Conservation (phyloP, 2,797 vertebrate species). For the Halcyon leucocephala region DNA sequence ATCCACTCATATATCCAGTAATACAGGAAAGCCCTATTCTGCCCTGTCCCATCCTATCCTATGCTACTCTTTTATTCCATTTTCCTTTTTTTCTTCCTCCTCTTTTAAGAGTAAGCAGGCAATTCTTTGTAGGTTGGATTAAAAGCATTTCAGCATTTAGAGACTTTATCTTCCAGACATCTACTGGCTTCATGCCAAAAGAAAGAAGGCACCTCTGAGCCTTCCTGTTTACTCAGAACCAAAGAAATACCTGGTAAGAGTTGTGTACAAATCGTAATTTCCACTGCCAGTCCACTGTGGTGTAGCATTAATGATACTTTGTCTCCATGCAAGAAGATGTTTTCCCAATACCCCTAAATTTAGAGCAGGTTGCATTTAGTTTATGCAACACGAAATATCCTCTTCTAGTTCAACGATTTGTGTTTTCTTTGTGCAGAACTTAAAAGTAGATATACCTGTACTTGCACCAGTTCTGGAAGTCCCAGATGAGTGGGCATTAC, state of each 20-base stretch:
- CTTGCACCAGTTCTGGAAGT: constrained; percentile 19
- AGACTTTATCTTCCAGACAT: constrained; percentile 38
- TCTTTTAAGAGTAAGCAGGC: background rate
- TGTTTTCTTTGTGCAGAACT: constrained; percentile 36
- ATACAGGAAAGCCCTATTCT: background rate
- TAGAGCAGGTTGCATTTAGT: constrained; percentile 43
- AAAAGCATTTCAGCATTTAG: constrained; percentile 38
- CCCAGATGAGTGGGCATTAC: constrained; percentile 16
- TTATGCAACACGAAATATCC: constrained; percentile 44
- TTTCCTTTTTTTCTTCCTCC: background rate
- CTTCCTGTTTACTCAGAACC: constrained; percentile 22
- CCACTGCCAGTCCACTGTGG: background rate
- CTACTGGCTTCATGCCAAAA: constrained; percentile 39
- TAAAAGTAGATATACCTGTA: constrained; percentile 27
- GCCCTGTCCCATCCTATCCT: background rate
- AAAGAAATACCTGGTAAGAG: constrained; percentile 37
- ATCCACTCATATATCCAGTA: background rate
- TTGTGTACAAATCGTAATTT: background rate
- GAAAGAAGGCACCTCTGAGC: constrained; percentile 17
- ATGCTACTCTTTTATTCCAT: background rate
- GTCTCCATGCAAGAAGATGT: constrained; percentile 33
- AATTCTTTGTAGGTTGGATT: constrained; percentile 54
- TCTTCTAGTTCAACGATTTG: constrained; percentile 32
- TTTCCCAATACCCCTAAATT: constrained; percentile 38
- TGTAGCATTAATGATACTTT: constrained; percentile 58